Evolutionary conservation across 2,113 vertebrate genomes (phyloP).

Genomic region (Rostratula benghalensis): DNA sequence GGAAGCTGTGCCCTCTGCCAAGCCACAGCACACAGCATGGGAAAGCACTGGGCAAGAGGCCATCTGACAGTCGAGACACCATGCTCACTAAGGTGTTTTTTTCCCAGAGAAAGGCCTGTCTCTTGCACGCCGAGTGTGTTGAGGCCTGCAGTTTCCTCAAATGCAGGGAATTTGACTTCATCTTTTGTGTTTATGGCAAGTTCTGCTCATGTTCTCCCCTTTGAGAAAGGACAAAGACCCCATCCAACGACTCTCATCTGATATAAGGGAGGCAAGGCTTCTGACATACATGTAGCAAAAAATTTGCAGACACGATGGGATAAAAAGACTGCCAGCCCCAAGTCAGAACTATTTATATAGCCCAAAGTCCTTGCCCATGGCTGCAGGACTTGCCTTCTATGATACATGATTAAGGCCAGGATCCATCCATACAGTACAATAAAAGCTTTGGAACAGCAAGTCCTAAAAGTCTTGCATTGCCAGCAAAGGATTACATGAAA

Average conservation of each 20-base stretch:
- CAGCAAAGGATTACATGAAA: neutral
- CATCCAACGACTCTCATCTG: neutral
- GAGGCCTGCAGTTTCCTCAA: neutral
- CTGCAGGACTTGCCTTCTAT: neutral
- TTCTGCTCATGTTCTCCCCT: neutral
- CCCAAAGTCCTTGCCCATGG: neutral
- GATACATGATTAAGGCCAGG: neutral
- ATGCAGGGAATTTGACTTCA: neutral
- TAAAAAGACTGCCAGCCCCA: neutral
- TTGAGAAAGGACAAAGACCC: neutral
- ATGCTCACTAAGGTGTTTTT: neutral
- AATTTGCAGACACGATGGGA: accelerated
- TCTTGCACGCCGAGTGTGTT: neutral
- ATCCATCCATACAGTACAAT: neutral
- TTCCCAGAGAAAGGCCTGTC: neutral
- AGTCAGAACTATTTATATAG: neutral
- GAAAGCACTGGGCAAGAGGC: neutral
- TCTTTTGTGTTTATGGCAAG: neutral
- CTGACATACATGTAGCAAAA: neutral
- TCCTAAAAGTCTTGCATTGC: neutral
- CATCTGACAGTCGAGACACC: neutral
- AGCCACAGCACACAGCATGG: accelerated
- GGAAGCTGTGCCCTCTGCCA: neutral
- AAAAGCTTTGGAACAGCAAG: neutral
- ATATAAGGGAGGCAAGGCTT: neutral